Evolutionary conservation across 2,888 invertebrate genomes (phyloP).

Genomic region (Tigriopus californicus): DNA sequence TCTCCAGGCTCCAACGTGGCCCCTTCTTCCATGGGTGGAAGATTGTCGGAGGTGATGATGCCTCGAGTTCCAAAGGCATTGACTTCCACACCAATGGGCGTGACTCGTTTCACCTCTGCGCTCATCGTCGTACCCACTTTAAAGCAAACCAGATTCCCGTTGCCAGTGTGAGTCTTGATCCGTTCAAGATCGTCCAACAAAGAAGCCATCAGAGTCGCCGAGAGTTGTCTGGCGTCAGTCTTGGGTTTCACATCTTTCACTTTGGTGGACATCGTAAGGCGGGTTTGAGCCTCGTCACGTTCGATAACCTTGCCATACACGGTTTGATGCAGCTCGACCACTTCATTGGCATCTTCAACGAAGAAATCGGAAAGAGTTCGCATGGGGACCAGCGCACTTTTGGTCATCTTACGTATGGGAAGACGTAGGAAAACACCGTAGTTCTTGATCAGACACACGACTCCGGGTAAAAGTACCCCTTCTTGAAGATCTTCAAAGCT

Average conservation of each 20-base stretch:
- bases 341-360: slow-evolving; percentile 1
- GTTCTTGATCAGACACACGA: neutral
- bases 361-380: neutral
- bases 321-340: neutral
- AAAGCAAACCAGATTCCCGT: neutral
- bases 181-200: neutral
- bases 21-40: neutral
- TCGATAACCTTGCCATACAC: neutral
- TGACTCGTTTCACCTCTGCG: neutral
- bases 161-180: neutral
- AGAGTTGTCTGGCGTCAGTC: neutral
- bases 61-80: neutral
- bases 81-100: neutral
- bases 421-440: neutral
- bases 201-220: neutral
- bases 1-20: neutral
- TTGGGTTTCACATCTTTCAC: too few species aligned
- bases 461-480: neutral
- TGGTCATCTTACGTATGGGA: neutral
- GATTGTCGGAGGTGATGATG: neutral
- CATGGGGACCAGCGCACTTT: neutral
- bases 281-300: neutral
- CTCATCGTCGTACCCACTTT: neutral
- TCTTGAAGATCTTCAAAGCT: slow-evolving; percentile 5
- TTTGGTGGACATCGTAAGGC: neutral